These are phyloP conservation scores for Lycocerus yunnanus DNA, from an alignment of 2,888 invertebrate genomes.

Conservation along the genomic window DNA sequence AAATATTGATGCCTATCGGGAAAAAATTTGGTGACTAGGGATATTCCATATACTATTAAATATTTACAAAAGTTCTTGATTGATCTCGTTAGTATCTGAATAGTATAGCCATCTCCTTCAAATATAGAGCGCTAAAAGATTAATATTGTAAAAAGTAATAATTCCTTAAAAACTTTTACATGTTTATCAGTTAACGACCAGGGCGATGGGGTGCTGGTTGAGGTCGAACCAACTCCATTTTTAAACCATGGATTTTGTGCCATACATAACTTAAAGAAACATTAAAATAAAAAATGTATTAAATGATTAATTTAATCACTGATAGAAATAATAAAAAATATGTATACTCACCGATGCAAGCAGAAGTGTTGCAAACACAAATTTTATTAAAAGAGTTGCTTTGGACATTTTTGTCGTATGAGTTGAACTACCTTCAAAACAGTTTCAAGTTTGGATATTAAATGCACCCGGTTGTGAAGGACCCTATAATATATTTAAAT, in stretches of 20 bases:
- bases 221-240: too few relatives aligned
- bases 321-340: neutral
- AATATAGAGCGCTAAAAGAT: neutral
- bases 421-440: neutral
- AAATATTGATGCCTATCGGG: neutral
- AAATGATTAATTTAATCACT: neutral
- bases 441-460: neutral
- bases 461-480: neutral
- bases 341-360: neutral
- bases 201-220: neutral
- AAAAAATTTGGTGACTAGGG: neutral
- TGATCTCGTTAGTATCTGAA: neutral
- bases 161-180: neutral
- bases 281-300: too few relatives aligned
- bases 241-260: neutral
- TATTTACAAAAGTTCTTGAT: neutral
- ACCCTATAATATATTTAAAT: neutral
- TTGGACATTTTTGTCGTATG: neutral
- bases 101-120: neutral
- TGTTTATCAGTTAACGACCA: neutral
- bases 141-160: neutral
- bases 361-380: neutral
- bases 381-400: neutral
- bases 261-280: neutral
- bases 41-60: neutral